Base-by-base conservation (phyloP, 30 jellyfish, hydroid and myxozoan species). In the Mastigias papua region DNA sequence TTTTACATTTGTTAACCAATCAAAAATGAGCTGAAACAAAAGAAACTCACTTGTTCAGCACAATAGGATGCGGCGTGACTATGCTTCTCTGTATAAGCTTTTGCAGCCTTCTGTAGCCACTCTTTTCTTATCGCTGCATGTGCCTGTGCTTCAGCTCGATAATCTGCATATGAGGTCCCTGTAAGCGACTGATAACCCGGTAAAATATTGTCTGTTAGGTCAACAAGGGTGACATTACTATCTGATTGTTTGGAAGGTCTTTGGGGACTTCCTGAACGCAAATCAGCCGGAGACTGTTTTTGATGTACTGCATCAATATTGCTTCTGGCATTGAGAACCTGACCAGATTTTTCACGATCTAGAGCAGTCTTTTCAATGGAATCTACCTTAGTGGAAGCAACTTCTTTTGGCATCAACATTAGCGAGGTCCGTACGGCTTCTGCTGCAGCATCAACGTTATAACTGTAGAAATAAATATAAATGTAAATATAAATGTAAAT, bases 101-200 rank as follows among this genome's bases (percentile, higher is more conserved):
- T 71, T 17, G 98, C 98, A 28, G 98, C 98, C 72, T 91, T 83
- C 48, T 69, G 90, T 21, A 84, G 83, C 74, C 82, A 75, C 42
- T 74, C 90, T 51, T 48, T 64, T 29, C 98, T 58, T 57, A 84
- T 42, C 34, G 79, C 90, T 22, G 91, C 91, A 66, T 84, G 92
- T 37, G 81, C 67, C 25, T 84, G 86, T 31, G 98, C 98, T 64
- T 91, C 98, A 19, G 98, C 96, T 29, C 98, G 89, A n/a, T 35
- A 84, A 69, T 91, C 98, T 26, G 79, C 80, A 48, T 91, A 91
- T 10, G 77, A 80, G 68, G 90, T 64, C 27, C 81, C 81, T 13
- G 69, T 9, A 34, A 80, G 60, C 26, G 90, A 63, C 64, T 80
- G 90, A 70, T 31, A 80, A 23, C 67, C 67, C 16, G 67, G 67